Evolutionary conservation across 2,113 vertebrate genomes (phyloP), one percentile per base, ranked within the genome.

Genomic region (Haemorhous mexicanus): DNA sequence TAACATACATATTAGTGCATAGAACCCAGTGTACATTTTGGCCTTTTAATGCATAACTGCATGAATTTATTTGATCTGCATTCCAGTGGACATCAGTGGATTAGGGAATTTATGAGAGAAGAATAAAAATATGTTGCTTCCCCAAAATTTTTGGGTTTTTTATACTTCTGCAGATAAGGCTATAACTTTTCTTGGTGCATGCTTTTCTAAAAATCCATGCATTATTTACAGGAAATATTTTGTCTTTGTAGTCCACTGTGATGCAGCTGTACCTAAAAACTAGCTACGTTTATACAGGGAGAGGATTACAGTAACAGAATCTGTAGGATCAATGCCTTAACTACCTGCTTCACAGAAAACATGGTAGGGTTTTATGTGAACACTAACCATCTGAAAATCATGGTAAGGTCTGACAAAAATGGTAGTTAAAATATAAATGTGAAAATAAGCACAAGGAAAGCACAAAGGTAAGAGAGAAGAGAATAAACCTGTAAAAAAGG

Each of bases 201-300:
- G 22, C 16, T 85, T 68, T 82, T 82, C 49, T 68, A 41, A 89
- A 69, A 93, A 67, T 59, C 39, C 10, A 63, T 87, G n/a, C 13
- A 64, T 89, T 83, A 87, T 87, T 95, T 91, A 79, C 44, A 58
- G 58, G 62, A 94, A 76, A 87, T 73, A 72, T 53, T 80, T 91
- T 87, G 46, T 66, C 55, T 84, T 78, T 94, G 58, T 68, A 68
- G 24, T 72, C 24, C 24, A n/a, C 58, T 4, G 0, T 84, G 52
- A 61, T 82, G 44, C 16, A 55, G 15, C 27, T 74, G 21, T 84
- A 91, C 44, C 24, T 91, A 81, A 81, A 79, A 93, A 20, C 2
- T 10, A 2, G 18, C 32, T 66, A 4, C 0, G 0, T 21, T 74
- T 84, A 26, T 30, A 13, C 5, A 37, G 13, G 39, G 61, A 55